Percentiles rank a stretch among this genome's conserved stretches.
These are phyloP conservation scores for Cephalopholis sonnerati DNA, from an alignment of 2,113 vertebrate genomes.

Conservation along the genomic window DNA sequence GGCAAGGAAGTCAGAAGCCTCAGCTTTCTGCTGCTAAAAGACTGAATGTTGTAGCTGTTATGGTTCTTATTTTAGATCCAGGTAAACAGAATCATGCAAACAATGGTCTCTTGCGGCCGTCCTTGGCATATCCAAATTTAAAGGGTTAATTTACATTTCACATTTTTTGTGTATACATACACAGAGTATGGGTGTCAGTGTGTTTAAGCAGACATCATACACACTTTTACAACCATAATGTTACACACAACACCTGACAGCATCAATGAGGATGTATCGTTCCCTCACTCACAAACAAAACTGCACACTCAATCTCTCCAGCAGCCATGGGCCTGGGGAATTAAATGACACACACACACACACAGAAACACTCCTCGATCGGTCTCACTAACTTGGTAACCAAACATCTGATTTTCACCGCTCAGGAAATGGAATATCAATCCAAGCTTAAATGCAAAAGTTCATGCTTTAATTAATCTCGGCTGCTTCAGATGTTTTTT, in stretches of 20 bases:
- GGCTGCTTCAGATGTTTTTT: slow-evolving; percentile 32
- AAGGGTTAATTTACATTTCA: too few relatives aligned
- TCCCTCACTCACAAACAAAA: slow-evolving; percentile 30
- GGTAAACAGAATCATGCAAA: too few relatives aligned
- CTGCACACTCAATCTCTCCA: slow-evolving; percentile 18
- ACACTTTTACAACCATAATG: slow-evolving; percentile 20
- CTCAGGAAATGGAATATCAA: slow-evolving; percentile 53
- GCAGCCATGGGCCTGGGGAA: neutral
- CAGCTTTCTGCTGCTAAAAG: too few relatives aligned
- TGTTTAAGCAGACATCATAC: neutral
- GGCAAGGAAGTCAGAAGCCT: too few relatives aligned
- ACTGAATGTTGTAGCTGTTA: too few relatives aligned
- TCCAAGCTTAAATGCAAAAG: slow-evolving; percentile 31
- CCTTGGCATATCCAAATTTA: too few relatives aligned
- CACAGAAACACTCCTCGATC: neutral
- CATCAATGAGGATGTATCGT: slow-evolving; percentile 37
- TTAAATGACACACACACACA: slow-evolving; percentile 27
- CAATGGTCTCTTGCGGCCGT: too few relatives aligned
- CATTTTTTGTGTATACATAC: neutral
- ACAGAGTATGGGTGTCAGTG: neutral
- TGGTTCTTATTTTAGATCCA: too few relatives aligned
- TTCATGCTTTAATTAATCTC: slow-evolving; percentile 52
- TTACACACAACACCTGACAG: slow-evolving; percentile 36
- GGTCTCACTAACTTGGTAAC: slow-evolving; percentile 6
- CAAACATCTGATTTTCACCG: slow-evolving; percentile 36